Evolutionary conservation across 2,888 invertebrate species (phyloP).

Genomic region (Eupithecia inturbata): DNA sequence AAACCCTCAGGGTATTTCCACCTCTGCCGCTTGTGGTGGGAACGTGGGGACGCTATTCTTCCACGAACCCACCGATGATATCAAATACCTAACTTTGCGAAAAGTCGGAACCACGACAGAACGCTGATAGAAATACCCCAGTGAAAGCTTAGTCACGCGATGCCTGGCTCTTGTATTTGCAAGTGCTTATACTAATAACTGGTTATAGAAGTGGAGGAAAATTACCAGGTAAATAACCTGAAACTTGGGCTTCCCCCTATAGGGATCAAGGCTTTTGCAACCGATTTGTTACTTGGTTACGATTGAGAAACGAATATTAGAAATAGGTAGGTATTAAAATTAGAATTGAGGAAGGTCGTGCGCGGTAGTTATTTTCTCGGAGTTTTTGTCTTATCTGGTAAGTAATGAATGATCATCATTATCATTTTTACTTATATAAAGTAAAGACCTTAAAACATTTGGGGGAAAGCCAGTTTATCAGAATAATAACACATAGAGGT

Average conservation of each 20-base stretch:
- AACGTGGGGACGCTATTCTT: no score
- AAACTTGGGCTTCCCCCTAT: conserved; percentile 31
- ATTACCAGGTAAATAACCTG: conserved; percentile 23
- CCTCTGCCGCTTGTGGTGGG: no score
- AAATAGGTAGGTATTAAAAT: not conserved
- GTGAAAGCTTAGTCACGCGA: conserved; percentile 18
- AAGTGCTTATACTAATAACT: conserved; percentile 15
- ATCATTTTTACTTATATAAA: no score
- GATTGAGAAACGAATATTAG: conserved; percentile 9
- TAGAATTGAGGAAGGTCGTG: conserved; percentile 24
- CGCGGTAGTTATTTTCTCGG: not conserved
- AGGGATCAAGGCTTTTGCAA: conserved; percentile 20
- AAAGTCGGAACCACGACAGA: not conserved
- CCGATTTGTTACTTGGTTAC: conserved; percentile 3
- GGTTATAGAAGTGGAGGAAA: conserved; percentile 26
- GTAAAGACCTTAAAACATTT: no score
- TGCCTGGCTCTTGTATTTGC: conserved; percentile 10
- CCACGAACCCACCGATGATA: no score
- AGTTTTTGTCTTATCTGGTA: not conserved
- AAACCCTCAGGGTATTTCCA: no score
- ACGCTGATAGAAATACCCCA: not conserved
- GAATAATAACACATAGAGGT: not conserved
- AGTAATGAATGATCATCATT: no score
- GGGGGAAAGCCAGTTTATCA: not conserved
- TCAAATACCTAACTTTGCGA: not conserved